These are phyloP conservation scores for Bufo gargarizans DNA, from an alignment of 2,113 vertebrate species.

Conservation along the genomic window DNA sequence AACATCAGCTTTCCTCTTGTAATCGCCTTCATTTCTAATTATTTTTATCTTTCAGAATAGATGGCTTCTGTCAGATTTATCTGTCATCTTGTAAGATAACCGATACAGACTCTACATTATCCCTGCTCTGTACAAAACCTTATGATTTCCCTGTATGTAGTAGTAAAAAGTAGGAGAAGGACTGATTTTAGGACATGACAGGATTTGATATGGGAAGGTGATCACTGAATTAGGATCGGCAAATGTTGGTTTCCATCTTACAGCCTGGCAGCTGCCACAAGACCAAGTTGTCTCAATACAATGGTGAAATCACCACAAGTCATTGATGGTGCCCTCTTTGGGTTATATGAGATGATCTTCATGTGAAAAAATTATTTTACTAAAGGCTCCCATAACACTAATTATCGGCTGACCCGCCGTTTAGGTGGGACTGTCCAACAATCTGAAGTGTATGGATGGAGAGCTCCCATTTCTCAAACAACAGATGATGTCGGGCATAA, in stretches of 20 bases:
- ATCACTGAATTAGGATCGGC: neutral
- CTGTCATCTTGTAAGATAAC: conserved; percentile 51
- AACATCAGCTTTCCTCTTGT: conserved; percentile 2
- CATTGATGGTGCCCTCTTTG: neutral
- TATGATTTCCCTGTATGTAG: neutral
- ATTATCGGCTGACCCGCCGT: too few species aligned
- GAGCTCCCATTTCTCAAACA: too few species aligned
- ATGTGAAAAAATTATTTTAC: neutral
- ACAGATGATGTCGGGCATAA: too few species aligned
- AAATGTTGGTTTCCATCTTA: neutral
- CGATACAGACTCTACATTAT: conserved; percentile 22
- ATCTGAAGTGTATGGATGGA: too few species aligned
- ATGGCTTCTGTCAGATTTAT: conserved; percentile 27
- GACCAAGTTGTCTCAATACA: neutral
- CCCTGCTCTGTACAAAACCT: neutral
- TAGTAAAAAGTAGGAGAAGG: neutral
- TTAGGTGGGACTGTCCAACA: too few species aligned
- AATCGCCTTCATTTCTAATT: conserved; percentile 35
- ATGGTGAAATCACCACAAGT: neutral
- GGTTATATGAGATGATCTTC: neutral
- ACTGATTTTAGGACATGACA: neutral
- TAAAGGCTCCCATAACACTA: too few species aligned
- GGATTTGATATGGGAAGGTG: neutral
- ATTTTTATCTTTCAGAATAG: conserved; percentile 26
- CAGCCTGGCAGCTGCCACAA: neutral